phyloP scores from a whole-genome alignment of 2,797 vertebrate genomes.

The Lutjanus argentimaculatus region DNA sequence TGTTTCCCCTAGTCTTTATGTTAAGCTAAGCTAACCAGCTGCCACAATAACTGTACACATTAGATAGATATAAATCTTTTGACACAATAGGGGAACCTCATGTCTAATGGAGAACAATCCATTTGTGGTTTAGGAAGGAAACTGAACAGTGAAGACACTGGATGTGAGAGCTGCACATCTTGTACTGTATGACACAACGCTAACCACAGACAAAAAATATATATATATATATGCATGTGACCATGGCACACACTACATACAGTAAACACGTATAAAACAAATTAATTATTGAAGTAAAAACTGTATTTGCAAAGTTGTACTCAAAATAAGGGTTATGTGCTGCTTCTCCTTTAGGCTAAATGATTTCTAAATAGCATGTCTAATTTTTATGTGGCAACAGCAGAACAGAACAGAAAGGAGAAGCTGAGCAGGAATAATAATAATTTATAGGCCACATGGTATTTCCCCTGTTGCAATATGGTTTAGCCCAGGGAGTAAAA shows the following conservation, averaged over 20 bases:
- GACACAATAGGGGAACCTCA: constrained; percentile 40
- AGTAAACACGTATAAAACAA: not conserved
- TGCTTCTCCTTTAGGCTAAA: not conserved
- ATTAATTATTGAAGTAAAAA: not conserved
- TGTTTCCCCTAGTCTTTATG: not conserved
- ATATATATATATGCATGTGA: no score
- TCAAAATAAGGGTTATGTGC: not conserved
- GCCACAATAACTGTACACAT: not conserved
- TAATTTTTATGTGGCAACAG: not conserved
- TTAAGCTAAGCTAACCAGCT: not conserved
- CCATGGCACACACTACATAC: not conserved
- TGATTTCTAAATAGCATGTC: not conserved
- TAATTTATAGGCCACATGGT: not conserved
- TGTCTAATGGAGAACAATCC: constrained; percentile 33
- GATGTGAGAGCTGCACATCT: no score
- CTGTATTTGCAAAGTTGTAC: not conserved
- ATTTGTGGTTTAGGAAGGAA: constrained; percentile 24
- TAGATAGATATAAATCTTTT: not conserved
- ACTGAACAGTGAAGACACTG: not conserved
- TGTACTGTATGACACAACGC: not conserved
- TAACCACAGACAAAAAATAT: no score
- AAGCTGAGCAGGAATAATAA: constrained; percentile 7
- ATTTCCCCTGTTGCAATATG: not conserved
- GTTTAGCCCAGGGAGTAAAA: not conserved
- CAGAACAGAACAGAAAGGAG: constrained; percentile 7